Evolutionary conservation across 1,140 invertebrate species (phyloP).

Genomic region (Tenebrio molitor): DNA sequence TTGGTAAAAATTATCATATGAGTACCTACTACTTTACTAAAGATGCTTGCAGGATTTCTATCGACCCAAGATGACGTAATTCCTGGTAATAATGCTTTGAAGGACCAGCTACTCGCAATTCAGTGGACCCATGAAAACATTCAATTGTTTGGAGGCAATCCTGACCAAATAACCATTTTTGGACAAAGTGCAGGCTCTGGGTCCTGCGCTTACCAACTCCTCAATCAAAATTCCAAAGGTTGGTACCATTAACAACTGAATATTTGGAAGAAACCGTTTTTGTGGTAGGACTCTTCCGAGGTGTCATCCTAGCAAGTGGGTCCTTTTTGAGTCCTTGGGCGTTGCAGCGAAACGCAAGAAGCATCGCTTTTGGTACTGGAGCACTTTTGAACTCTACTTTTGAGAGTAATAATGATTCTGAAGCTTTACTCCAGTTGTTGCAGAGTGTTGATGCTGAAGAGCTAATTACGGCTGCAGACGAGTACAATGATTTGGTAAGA

Average conservation of each 20-base stretch:
- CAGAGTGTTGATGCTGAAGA: constrained; percentile 29
- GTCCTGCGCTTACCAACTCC: constrained; percentile 63
- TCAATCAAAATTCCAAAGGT: constrained; percentile 10
- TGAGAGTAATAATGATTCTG: constrained; percentile 14
- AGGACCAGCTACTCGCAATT: constrained; percentile 59
- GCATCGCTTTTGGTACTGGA: constrained; percentile 39
- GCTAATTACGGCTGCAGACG: constrained; percentile 9
- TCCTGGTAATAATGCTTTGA: constrained; percentile 40
- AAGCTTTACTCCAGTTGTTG: constrained; percentile 38
- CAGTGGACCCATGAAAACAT: constrained; percentile 69
- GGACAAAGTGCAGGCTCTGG: constrained; percentile 68
- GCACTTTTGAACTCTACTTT: constrained; percentile 38
- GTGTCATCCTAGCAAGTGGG: constrained; percentile 45
- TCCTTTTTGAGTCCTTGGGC: constrained; percentile 27
- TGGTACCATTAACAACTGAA: no score
- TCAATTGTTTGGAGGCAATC: no score
- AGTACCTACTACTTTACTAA: no score
- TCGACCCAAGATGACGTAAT: constrained; percentile 13
- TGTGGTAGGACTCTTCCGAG: constrained; percentile 45
- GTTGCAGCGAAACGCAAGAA: constrained; percentile 29
- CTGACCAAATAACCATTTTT: constrained; percentile 68
- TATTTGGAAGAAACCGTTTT: neutral
- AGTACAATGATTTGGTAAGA: neutral
- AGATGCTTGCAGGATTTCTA: no score
- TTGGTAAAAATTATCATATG: constrained; percentile 70